A percentile compares a stretch with the other conserved stretches of the same genome.
Conservation (phyloP, 2,797 vertebrate genomes). For the Syngnathus rostellatus region DNA sequence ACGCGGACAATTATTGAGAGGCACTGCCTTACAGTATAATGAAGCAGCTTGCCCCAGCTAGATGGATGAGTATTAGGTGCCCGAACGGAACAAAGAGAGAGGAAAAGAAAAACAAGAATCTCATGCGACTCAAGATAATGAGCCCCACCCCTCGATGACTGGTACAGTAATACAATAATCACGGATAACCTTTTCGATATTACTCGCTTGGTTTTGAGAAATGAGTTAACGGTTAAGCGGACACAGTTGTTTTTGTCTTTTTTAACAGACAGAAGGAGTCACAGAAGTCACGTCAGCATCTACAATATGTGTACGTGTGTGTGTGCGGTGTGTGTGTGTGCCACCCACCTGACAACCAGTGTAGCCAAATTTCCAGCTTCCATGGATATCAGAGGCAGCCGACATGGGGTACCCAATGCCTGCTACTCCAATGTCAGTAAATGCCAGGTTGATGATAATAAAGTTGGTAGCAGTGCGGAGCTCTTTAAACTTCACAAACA, state of each 20-base stretch:
- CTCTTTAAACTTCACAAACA: conserved; percentile 90
- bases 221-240: neutral
- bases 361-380: conserved; percentile 93
- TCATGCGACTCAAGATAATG: neutral
- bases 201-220: neutral
- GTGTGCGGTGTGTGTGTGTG: neutral
- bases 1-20: too few species aligned
- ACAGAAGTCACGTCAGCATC: neutral
- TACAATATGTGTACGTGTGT: neutral
- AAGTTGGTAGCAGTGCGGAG: conserved; percentile 91
- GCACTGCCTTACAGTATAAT: neutral
- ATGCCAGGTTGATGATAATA: conserved; percentile 91
- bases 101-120: neutral
- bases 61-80: neutral
- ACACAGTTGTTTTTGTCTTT: neutral
- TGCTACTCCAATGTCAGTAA: conserved; percentile 93
- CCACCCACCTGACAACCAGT: conserved; percentile 85
- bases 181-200: neutral
- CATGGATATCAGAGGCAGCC: conserved; percentile 89
- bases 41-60: neutral
- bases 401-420: conserved; percentile 97
- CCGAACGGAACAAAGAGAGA: neutral
- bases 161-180: too few species aligned
- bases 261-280: neutral
- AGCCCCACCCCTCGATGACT: too few species aligned